Conservation (phyloP, 2,797 vertebrate species). For the Acanthurus lineatus region DNA sequence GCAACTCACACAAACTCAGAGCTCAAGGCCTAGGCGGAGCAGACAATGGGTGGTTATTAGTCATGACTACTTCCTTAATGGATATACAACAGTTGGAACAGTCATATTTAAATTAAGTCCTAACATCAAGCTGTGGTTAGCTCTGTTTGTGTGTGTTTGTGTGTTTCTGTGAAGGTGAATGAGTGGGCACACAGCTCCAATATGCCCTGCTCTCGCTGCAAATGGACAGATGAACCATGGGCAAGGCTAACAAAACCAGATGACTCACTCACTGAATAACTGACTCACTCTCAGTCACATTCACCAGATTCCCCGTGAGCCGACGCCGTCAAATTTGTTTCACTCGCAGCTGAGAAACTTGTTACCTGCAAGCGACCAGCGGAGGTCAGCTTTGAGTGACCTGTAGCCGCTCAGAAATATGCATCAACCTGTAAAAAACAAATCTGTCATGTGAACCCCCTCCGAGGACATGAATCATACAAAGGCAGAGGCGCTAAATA, state of each 20-base stretch:
- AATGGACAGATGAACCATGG: conserved; percentile 40
- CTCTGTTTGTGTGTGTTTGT: neutral
- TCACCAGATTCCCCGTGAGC: conserved; percentile 9
- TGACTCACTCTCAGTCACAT: conserved; percentile 33
- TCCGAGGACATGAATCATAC: conserved; percentile 16
- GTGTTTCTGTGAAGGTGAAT: conserved; percentile 19
- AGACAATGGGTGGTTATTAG: neutral
- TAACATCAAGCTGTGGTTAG: neutral
- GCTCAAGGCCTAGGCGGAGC: too few relatives aligned
- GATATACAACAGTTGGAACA: conserved; percentile 18
- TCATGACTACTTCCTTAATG: conserved; percentile 22
- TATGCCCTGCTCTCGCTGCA: conserved; percentile 24
- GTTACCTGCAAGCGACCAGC: conserved; percentile 35
- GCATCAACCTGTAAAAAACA: conserved; percentile 37
- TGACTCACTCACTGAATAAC: conserved; percentile 45
- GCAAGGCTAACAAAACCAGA: conserved; percentile 16
- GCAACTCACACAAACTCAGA: neutral
- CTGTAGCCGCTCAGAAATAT: conserved; percentile 40
- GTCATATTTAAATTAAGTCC: conserved; percentile 13
- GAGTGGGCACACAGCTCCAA: conserved; percentile 23
- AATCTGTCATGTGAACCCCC: conserved; percentile 48
- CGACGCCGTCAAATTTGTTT: neutral
- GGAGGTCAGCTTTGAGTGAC: conserved; percentile 6
- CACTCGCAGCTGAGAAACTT: neutral
- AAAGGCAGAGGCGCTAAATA: conserved; percentile 54